Evolutionary conservation across 2,797 vertebrate species (phyloP).

Genomic region (Sebastes vulpes): DNA sequence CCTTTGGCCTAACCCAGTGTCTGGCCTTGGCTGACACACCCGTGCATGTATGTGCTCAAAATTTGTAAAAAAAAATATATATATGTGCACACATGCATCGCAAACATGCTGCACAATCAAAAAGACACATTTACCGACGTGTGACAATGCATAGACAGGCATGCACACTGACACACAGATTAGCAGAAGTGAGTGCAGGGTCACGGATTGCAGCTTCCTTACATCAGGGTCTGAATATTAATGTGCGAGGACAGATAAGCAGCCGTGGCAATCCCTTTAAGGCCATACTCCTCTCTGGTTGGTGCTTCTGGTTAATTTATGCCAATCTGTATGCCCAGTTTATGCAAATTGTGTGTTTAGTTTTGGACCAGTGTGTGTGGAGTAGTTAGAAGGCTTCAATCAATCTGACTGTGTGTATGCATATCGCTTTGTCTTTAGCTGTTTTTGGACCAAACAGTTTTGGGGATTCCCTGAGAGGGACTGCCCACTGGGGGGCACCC

Average conservation of each 20-base stretch:
- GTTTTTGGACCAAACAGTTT: too few species aligned
- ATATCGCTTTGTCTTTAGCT: not conserved
- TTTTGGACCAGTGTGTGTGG: conserved; percentile 3
- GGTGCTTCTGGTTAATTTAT: conserved; percentile 75
- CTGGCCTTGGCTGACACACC: not conserved
- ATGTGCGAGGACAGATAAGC: conserved; percentile 82
- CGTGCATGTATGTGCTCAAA: not conserved
- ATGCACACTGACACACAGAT: conserved; percentile 32
- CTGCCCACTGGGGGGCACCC: too few species aligned
- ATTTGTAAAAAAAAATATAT: not conserved
- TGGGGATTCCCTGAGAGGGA: too few species aligned
- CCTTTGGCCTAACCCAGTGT: not conserved
- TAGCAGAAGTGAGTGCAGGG: conserved; percentile 63
- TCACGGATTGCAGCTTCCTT: conserved; percentile 79
- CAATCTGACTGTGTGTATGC: conserved; percentile 4
- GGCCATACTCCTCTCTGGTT: conserved; percentile 50
- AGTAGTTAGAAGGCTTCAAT: conserved; percentile 32
- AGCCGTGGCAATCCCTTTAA: conserved; percentile 84
- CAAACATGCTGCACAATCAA: not conserved
- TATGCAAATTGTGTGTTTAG: conserved; percentile 55
- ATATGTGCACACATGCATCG: not conserved
- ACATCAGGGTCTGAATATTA: conserved; percentile 84
- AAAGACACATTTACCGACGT: conserved; percentile 5
- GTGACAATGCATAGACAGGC: conserved; percentile 35
- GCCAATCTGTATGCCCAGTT: conserved; percentile 35